Evolutionary conservation across 2,888 invertebrate genomes (phyloP).

Genomic region (Acanthosepion esculentum): DNA sequence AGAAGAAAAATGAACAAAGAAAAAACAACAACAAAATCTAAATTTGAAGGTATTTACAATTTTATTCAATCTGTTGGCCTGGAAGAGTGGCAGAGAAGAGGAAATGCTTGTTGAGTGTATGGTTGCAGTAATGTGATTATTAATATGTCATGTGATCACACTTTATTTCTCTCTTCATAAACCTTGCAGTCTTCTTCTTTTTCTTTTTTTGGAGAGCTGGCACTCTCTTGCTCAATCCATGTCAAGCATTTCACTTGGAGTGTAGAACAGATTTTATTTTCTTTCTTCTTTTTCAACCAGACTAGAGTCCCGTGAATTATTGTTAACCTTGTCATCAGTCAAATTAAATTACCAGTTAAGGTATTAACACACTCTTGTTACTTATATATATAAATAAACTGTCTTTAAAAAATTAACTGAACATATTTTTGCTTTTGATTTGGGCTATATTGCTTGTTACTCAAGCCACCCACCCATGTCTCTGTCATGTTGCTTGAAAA

Average conservation of each 20-base stretch:
- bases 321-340: neutral
- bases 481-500: neutral
- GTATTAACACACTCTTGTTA: too few relatives aligned
- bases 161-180: neutral
- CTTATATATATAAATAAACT: too few relatives aligned
- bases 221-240: neutral
- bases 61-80: neutral
- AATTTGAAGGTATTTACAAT: neutral
- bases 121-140: neutral
- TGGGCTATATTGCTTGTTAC: too few relatives aligned
- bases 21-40: neutral
- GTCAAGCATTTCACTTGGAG: neutral
- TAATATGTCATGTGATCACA: neutral
- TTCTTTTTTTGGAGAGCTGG: neutral
- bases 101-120: neutral
- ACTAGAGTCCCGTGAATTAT: neutral
- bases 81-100: neutral
- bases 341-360: neutral
- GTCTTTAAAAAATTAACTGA: too few relatives aligned
- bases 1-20: too few relatives aligned
- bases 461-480: neutral
- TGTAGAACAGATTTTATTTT: neutral
- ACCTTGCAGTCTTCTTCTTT: neutral
- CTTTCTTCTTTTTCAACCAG: neutral
- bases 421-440: too few relatives aligned